These are phyloP conservation scores for Sorex araneus DNA, from an alignment of 2,113 vertebrate genomes.

Conservation along the genomic window DNA sequence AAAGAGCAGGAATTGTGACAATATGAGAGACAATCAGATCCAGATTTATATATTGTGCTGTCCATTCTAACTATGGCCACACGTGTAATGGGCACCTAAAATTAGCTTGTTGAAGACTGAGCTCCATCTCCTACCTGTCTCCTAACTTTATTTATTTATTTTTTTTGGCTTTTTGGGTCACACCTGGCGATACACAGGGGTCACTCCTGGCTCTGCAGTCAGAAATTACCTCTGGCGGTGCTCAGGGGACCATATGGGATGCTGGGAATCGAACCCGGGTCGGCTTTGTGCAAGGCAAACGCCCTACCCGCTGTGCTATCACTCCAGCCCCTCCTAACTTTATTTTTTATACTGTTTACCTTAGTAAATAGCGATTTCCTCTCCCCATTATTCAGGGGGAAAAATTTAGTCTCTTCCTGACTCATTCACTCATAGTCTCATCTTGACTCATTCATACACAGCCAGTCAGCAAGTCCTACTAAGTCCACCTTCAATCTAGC, in stretches of 20 bases:
- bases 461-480: neutral
- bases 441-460: no score
- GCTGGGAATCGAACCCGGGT: no score
- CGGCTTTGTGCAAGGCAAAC: no score
- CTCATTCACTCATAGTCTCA: neutral
- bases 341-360: neutral
- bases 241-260: no score
- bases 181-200: no score
- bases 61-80: neutral
- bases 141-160: neutral
- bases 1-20: no score
- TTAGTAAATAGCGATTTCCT: neutral
- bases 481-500: neutral
- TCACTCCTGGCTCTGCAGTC: no score
- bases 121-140: neutral
- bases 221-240: no score
- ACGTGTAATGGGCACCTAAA: neutral
- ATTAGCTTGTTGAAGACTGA: slow-evolving; percentile 48
- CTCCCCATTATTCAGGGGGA: neutral
- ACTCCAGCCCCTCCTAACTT: neutral
- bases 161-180: no score
- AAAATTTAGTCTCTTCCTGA: neutral
- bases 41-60: neutral
- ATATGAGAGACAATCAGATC: no score
- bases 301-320: no score